These are phyloP conservation scores for Protobothrops mucrosquamatus DNA, from an alignment of 2,113 vertebrate genomes.

Conservation along the genomic window DNA sequence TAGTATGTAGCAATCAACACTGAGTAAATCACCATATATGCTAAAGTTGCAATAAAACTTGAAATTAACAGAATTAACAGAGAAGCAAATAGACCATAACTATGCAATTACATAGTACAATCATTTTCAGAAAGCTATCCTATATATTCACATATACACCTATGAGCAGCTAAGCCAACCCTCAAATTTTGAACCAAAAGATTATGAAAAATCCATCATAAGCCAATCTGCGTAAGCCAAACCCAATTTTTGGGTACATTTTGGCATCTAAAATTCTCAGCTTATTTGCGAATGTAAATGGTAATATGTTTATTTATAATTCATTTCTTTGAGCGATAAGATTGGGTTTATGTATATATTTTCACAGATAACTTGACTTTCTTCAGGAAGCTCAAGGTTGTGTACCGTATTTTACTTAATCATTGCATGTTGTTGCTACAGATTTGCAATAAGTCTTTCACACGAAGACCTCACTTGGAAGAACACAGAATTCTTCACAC, in stretches of 20 bases:
- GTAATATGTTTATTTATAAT: background rate
- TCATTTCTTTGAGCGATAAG: background rate
- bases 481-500: constrained; percentile 98
- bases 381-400: background rate
- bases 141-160: background rate
- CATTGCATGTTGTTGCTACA: constrained; percentile 58
- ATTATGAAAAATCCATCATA: background rate
- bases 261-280: background rate
- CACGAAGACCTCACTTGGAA: constrained; percentile 90
- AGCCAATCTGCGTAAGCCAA: background rate
- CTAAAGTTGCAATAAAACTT: background rate
- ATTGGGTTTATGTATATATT: background rate
- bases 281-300: background rate
- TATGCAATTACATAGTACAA: background rate
- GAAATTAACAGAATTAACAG: background rate
- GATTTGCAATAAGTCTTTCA: constrained; percentile 96
- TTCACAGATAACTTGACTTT: background rate
- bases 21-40: background rate
- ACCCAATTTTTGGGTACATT: background rate
- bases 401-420: background rate
- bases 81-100: background rate
- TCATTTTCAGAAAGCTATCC: background rate
- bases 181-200: background rate
- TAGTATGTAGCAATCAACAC: background rate
- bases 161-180: background rate